Conservation (phyloP, 2,888 invertebrate genomes). For the Bimastos eiseni region DNA sequence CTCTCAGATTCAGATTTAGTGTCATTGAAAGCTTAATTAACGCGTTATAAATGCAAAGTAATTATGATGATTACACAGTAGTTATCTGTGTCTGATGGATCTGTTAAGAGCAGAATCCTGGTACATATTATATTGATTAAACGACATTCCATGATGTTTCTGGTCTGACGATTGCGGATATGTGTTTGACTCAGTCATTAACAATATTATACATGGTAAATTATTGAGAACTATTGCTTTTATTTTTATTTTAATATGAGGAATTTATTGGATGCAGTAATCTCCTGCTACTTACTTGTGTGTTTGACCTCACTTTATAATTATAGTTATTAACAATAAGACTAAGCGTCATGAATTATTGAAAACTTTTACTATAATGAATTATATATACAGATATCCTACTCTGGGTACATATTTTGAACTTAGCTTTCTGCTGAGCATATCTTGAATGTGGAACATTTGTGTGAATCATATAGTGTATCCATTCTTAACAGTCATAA, state of each 20-base stretch:
- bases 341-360: not conserved
- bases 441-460: not conserved
- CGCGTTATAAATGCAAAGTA: no score
- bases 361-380: not conserved
- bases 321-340: not conserved
- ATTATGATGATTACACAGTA: not conserved
- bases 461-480: not conserved
- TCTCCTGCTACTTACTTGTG: no score
- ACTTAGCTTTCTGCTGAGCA: not conserved
- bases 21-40: no score
- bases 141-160: not conserved
- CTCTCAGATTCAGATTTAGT: no score
- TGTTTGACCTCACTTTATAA: no score
- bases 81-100: not conserved
- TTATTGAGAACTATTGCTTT: no score
- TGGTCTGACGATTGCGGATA: not conserved
- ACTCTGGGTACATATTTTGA: not conserved
- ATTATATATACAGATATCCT: not conserved
- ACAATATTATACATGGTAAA: no score
- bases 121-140: not conserved
- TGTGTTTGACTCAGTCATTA: no score
- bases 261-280: no score
- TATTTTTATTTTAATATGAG: not conserved
- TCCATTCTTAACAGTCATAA: not conserved
- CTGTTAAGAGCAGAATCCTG: not conserved